phyloP scores from a whole-genome alignment of 2,113 vertebrate genomes.

The Suncus etruscus region DNA sequence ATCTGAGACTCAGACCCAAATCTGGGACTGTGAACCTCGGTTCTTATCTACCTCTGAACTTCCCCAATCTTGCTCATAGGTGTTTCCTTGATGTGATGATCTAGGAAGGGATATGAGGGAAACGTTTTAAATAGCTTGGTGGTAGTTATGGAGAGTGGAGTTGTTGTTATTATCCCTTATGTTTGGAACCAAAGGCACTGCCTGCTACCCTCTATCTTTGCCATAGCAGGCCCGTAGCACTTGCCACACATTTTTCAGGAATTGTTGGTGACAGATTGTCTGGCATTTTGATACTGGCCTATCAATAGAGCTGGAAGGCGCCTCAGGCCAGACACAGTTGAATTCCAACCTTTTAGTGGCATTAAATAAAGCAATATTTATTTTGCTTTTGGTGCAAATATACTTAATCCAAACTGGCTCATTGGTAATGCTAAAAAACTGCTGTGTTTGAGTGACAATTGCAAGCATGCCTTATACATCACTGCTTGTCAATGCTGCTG shows the following conservation, averaged over 20 bases:
- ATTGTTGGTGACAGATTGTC: slow-evolving; percentile 87
- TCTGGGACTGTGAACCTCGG: slow-evolving; percentile 32
- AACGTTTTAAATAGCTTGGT: slow-evolving; percentile 19
- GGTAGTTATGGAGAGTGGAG: not conserved
- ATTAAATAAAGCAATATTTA: slow-evolving; percentile 88
- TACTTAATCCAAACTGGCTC: slow-evolving; percentile 86
- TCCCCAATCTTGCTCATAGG: not conserved
- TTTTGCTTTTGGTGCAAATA: slow-evolving; percentile 87
- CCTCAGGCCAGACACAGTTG: slow-evolving; percentile 84
- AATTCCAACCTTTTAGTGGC: slow-evolving; percentile 85
- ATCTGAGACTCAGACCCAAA: slow-evolving; percentile 29
- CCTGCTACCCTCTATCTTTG: slow-evolving; percentile 68
- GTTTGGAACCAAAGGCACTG: slow-evolving; percentile 26
- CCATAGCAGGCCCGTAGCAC: slow-evolving; percentile 74
- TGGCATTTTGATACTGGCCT: slow-evolving; percentile 84
- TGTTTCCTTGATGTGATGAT: not conserved
- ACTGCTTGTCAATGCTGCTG: slow-evolving; percentile 79
- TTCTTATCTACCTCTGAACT: not conserved
- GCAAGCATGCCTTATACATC: slow-evolving; percentile 77
- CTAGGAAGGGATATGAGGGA: not conserved
- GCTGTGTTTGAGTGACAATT: slow-evolving; percentile 79
- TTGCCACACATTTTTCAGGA: slow-evolving; percentile 86
- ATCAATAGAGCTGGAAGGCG: slow-evolving; percentile 86
- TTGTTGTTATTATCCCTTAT: not conserved
- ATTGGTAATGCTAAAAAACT: slow-evolving; percentile 83